Percentiles rank a stretch among this genome's conserved stretches.
Evolutionary conservation across 1,140 invertebrate species (phyloP).

Genomic region (Oreohelix idahoensis): DNA sequence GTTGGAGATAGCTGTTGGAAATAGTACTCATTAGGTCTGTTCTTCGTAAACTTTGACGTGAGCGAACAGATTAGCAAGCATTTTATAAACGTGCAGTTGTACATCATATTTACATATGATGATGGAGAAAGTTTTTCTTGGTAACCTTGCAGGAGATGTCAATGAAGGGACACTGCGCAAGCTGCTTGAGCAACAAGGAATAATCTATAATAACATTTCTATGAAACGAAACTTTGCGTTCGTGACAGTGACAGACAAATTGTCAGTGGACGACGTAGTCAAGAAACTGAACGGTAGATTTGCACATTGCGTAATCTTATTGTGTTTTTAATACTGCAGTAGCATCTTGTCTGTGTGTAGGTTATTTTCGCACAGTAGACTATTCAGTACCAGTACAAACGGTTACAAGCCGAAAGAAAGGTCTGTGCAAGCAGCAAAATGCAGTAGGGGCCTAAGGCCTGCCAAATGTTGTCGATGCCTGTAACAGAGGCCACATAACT

Average conservation of each 20-base stretch:
- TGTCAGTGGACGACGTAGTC: conserved; percentile 26
- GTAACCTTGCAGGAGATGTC: conserved; percentile 28
- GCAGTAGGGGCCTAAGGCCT: too few species aligned
- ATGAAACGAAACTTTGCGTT: conserved; percentile 39
- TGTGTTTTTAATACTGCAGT: too few species aligned
- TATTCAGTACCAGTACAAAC: too few species aligned
- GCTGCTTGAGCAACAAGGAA: conserved; percentile 30
- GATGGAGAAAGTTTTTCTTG: conserved; percentile 39
- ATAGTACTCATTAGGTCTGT: conserved; percentile 9
- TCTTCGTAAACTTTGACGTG: neutral
- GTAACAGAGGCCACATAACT: too few species aligned
- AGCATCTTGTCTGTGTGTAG: too few species aligned
- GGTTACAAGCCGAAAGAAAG: too few species aligned
- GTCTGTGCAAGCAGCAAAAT: too few species aligned
- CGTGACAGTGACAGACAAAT: conserved; percentile 32
- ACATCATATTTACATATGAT: neutral
- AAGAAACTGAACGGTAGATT: conserved; percentile 32
- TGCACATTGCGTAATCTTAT: too few species aligned
- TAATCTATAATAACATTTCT: conserved; percentile 30
- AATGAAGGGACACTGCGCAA: conserved; percentile 37
- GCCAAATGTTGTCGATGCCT: too few species aligned
- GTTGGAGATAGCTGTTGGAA: conserved; percentile 25
- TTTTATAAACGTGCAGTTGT: neutral
- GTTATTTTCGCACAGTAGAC: too few species aligned
- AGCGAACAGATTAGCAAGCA: neutral